Evolutionary conservation across 1,140 invertebrate genomes (phyloP).

Genomic region (Drosophila sproati): DNA sequence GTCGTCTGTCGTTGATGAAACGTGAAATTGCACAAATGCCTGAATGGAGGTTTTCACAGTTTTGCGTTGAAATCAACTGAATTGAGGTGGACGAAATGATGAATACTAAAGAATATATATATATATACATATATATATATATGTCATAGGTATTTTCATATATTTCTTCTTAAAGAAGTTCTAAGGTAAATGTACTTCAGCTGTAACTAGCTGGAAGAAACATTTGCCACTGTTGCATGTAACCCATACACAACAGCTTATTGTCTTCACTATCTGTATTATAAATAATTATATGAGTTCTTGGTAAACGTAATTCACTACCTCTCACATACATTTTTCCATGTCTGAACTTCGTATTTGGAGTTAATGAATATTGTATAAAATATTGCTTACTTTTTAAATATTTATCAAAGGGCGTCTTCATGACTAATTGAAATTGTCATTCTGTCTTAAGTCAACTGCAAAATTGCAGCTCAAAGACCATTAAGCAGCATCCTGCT

Average conservation of each 20-base stretch:
- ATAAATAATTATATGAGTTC: too few species aligned
- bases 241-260: too few species aligned
- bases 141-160: neutral
- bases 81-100: neutral
- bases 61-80: constrained; percentile 36
- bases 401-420: constrained; percentile 2
- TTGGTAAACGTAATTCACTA: too few species aligned
- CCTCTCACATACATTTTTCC: too few species aligned
- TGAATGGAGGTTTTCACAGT: constrained; percentile 28
- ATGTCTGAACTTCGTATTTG: too few species aligned
- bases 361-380: too few species aligned
- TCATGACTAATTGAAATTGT: constrained; percentile 24
- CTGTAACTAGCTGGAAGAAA: too few species aligned
- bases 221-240: too few species aligned
- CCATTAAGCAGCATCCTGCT: constrained; percentile 4
- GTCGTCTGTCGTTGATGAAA: constrained; percentile 48
- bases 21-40: constrained; percentile 55
- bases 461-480: constrained; percentile 1
- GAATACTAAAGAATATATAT: neutral
- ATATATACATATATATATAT: too few species aligned
- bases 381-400: neutral
- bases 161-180: neutral
- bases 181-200: too few species aligned
- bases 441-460: constrained; percentile 8
- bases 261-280: too few species aligned